Base-by-base conservation (phyloP, 1,140 invertebrate genomes). In the Oscheius sp. region DNA sequence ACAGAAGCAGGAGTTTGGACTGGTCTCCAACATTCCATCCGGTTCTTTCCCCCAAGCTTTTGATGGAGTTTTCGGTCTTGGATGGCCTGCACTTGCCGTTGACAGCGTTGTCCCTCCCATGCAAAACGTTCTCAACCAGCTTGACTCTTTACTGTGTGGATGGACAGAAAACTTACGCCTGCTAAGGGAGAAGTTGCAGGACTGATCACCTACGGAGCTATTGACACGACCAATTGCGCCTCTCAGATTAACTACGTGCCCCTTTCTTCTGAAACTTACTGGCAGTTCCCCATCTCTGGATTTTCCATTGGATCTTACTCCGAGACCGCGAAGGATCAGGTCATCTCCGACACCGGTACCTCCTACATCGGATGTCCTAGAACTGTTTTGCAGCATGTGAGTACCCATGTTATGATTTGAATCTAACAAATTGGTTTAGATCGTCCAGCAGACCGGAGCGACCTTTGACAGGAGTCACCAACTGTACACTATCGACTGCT, bases 341-440 rank as follows among this genome's bases (percentile, higher is more conserved):
- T 76, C 42, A 79, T 79, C 68, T 79, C 78, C 28, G 78, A 79
- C 67, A 79, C 78, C 35, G 78, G 78, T 35, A 79, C 78, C 34
- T 77, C 78, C 0, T 76, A 62, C 52, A 18, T 79, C 46, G 70
- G 68, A 65, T 68, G 59, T 10, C 78, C 78, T 32, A 36, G 32
- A 29, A 64, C 72, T 32, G 62, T 59, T 59, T 49, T 78, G 38
- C 36, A 66, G 45, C 42, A 29, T 46, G 55, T 42, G n/a, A 42
- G n/a, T 10, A 42, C 10, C n/a, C 38, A 10, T 42, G 10, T 10
- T 42, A 10, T 10, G 10, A 42, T 10, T 42, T 10, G 10, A 42
- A 10, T 10, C 38, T 10, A 42, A n/a, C n/a, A 42, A 42, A 29
- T 34, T 42, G n/a, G n/a, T 42, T 42, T n/a, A 42, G 38, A 77